phyloP scores from a whole-genome alignment of 2,888 invertebrate genomes.

The Eledona agricola region DNA sequence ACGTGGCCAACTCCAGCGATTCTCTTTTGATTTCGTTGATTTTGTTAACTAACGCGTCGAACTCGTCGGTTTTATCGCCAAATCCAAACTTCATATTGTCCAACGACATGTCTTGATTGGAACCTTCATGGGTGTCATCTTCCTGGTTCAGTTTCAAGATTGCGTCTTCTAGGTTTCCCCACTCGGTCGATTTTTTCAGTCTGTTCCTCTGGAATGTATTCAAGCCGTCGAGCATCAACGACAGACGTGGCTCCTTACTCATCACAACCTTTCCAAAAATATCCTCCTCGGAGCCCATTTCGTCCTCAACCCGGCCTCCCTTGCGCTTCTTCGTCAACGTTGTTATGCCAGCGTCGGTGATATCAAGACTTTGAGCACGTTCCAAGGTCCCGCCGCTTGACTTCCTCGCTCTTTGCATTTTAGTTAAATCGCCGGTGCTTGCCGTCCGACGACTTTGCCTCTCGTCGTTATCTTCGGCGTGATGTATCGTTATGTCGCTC shows the following conservation, averaged over 20 bases:
- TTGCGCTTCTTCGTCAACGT: constrained; percentile 69
- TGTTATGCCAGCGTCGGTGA: constrained; percentile 66
- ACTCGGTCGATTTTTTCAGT: constrained; percentile 78
- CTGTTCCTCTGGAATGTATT: constrained; percentile 74
- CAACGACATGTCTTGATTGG: constrained; percentile 33
- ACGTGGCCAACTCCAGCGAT: constrained; percentile 34
- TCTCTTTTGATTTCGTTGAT: constrained; percentile 58
- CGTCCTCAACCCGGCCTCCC: constrained; percentile 63
- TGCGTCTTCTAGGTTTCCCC: constrained; percentile 81
- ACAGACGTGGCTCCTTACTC: constrained; percentile 69
- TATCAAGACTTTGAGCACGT: constrained; percentile 82
- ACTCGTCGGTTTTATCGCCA: constrained; percentile 51
- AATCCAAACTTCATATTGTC: constrained; percentile 45
- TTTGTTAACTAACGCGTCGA: constrained; percentile 58
- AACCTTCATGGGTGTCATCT: constrained; percentile 45
- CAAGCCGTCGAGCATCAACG: constrained; percentile 71
- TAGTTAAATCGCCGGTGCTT: constrained; percentile 80
- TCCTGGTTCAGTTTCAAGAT: constrained; percentile 66
- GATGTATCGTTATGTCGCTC: constrained; percentile 78
- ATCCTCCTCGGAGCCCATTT: constrained; percentile 60
- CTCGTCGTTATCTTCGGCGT: constrained; percentile 69
- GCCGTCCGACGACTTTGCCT: constrained; percentile 77
- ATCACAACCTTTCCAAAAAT: constrained; percentile 62
- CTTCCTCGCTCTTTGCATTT: constrained; percentile 67
- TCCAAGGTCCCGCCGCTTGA: constrained; percentile 69